Conservation (phyloP, 2,888 invertebrate genomes). For the Temnothorax ravouxi region DNA sequence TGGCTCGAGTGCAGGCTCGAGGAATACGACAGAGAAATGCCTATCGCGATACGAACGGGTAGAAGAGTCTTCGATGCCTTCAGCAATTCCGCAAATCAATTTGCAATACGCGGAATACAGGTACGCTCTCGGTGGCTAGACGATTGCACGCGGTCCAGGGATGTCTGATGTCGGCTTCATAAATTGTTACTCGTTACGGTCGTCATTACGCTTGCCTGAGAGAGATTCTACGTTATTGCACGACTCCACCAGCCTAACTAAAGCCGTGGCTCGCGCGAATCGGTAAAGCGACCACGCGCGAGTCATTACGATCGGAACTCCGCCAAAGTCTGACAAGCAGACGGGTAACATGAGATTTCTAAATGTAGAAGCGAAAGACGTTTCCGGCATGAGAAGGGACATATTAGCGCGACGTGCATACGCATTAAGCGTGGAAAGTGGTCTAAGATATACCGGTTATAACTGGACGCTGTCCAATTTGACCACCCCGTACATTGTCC, state of each 20-base stretch:
- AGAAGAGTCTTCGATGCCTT: conserved; percentile 44
- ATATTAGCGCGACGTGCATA: conserved; percentile 28
- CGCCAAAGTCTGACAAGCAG: neutral
- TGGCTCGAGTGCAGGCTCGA: neutral
- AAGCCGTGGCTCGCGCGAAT: conserved; percentile 32
- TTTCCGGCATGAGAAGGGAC: conserved; percentile 51
- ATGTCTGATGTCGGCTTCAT: conserved; percentile 42
- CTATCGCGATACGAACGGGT: conserved; percentile 9
- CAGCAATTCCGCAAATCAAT: conserved; percentile 62
- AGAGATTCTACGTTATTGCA: conserved; percentile 27
- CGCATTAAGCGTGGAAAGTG: conserved; percentile 39
- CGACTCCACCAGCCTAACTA: neutral
- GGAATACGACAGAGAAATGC: conserved; percentile 29
- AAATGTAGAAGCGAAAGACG: conserved; percentile 27
- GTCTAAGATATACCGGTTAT: conserved; percentile 56
- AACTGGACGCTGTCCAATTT: conserved; percentile 64
- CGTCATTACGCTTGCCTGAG: conserved; percentile 53
- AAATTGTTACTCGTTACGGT: conserved; percentile 63
- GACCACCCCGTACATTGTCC: conserved; percentile 71
- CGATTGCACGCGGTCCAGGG: conserved; percentile 23
- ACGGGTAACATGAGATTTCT: neutral
- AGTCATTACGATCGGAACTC: conserved; percentile 28
- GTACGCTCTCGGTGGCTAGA: conserved; percentile 21
- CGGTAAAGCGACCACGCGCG: neutral
- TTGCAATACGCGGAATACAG: conserved; percentile 55